Conservation (phyloP, 2,888 invertebrate genomes). For the Lithosia quadra region DNA sequence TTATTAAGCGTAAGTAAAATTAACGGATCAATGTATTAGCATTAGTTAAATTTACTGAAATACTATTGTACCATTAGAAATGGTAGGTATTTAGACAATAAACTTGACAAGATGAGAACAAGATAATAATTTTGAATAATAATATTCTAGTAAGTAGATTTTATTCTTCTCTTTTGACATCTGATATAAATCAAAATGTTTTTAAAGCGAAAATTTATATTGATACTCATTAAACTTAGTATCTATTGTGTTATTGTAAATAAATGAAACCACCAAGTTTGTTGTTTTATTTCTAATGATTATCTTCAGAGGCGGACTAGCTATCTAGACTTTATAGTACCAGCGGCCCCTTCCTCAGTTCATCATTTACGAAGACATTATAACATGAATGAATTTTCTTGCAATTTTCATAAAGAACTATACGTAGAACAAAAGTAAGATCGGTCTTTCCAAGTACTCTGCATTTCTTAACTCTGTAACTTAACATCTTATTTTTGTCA, state of each 20-base stretch:
- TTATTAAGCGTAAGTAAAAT: constrained; percentile 52
- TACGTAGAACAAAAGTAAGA: too few species aligned
- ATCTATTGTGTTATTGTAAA: constrained; percentile 73
- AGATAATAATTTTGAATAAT: constrained; percentile 68
- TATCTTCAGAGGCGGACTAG: not conserved
- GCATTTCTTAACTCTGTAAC: too few species aligned
- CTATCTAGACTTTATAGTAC: not conserved
- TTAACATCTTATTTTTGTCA: too few species aligned
- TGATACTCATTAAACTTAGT: constrained; percentile 64
- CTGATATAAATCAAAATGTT: constrained; percentile 46
- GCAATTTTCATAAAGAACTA: too few species aligned
- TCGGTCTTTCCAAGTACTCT: too few species aligned
- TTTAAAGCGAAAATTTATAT: constrained; percentile 48
- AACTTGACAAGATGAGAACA: constrained; percentile 66
- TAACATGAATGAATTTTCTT: too few species aligned
- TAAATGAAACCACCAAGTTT: constrained; percentile 67
- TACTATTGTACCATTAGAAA: constrained; percentile 23
- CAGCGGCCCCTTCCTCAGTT: not conserved
- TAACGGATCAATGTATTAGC: constrained; percentile 48
- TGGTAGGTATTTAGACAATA: constrained; percentile 68
- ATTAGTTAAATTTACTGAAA: constrained; percentile 26
- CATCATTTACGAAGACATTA: too few species aligned
- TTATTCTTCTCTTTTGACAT: constrained; percentile 52
- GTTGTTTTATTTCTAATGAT: constrained; percentile 57
- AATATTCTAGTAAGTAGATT: constrained; percentile 62